Evolutionary conservation across 2,797 vertebrate species (phyloP), one percentile per base, ranked within the genome.

Genomic region (Cynodonichthys magdalenae): DNA sequence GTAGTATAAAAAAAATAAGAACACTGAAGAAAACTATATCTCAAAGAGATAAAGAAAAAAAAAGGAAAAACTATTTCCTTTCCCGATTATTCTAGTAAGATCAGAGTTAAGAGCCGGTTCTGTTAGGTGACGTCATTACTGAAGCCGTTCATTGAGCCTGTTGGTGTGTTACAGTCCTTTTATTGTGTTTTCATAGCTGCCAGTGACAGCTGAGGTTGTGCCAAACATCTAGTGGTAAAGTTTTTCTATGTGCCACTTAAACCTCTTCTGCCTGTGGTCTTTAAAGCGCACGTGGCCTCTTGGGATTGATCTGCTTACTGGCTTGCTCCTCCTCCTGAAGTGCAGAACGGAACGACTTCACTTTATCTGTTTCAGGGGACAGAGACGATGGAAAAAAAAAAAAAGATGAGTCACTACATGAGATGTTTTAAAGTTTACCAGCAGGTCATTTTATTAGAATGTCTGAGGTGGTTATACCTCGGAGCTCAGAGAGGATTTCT

Each of bases 251-350:
- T 55, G 75, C 55, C 74, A 74, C 69, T 70, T 63, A 47, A 68
- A 68, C 36, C 57, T 71, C 69, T 63, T 63, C 53, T 34, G 65
- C 57, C 53, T 64, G 63, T 57, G 15, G 66, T 57, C 48, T 68
- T 77, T 93, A 93, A 83, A 94, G 85, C 62, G 91, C 92, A 27
- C 90, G 91, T 47, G 96, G 96, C 92, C 95, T 95, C 89, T 98
- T 98, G 61, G 95, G 96, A 81, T 95, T 97, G 89, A 99, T 99
- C 93, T 98, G 97, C 94, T 97, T 97, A 94, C 97, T 99, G 90
- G 98, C 97, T 75, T 99, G 97, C 84, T 99, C 98, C 82, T 99
- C 98, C 71, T 99, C 96, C 80, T 97, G 96, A 18, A 99, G 94
- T 19, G 96, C 81, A 75, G 95, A 93, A 67, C 97, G 96, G 92